Percentiles rank a stretch among this genome's conserved stretches.
Evolutionary conservation across 2,113 vertebrate genomes (phyloP).

Genomic region (Glaucidium brasilianum): DNA sequence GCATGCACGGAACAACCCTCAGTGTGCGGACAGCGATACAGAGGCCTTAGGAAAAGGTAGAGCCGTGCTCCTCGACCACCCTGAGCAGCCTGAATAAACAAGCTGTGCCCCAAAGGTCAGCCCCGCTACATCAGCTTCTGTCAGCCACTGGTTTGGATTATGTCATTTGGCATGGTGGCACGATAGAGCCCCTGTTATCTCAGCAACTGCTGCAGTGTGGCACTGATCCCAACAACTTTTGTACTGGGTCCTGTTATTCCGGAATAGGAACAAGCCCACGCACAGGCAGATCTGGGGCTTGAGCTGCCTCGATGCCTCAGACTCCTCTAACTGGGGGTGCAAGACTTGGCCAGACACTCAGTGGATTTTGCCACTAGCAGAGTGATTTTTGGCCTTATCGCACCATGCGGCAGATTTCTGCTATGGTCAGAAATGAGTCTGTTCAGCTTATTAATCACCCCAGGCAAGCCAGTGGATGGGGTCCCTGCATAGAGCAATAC

Average conservation of each 20-base stretch:
- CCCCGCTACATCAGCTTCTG: neutral
- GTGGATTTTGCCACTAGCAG: neutral
- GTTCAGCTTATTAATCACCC: neutral
- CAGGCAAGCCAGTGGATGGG: accelerated
- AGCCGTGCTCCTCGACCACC: accelerated
- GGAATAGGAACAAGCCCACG: neutral
- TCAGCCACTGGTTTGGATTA: neutral
- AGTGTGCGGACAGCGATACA: accelerated
- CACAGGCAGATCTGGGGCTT: neutral
- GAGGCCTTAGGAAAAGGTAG: neutral
- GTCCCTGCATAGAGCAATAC: neutral
- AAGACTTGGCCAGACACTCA: neutral
- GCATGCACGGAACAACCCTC: accelerated
- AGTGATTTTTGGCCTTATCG: neutral
- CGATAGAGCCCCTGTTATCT: neutral
- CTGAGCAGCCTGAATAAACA: neutral
- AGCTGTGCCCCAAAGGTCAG: neutral
- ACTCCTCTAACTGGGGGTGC: neutral
- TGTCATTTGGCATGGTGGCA: neutral
- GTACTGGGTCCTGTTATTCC: accelerated
- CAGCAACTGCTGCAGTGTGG: neutral
- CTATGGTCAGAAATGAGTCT: neutral
- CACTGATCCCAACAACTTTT: neutral
- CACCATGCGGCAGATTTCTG: neutral
- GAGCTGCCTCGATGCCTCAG: neutral